Evolutionary conservation across 2,113 vertebrate species (phyloP).

Genomic region (Macroglossus sobrinus): DNA sequence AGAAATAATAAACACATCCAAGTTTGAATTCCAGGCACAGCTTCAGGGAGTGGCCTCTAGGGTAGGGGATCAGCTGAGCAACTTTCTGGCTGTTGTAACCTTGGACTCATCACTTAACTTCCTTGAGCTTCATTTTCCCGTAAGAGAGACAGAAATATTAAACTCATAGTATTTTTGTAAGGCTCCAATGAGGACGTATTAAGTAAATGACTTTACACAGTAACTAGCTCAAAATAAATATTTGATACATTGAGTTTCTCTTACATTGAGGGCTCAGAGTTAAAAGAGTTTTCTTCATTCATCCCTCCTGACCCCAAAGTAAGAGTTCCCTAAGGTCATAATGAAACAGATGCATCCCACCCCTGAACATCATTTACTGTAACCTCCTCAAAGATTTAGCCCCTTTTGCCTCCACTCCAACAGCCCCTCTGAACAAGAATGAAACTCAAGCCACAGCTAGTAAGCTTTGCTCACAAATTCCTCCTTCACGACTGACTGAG

Average conservation of each 20-base stretch:
- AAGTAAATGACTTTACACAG: background rate
- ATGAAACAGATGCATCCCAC: background rate
- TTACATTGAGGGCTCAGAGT: background rate
- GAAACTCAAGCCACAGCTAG: background rate
- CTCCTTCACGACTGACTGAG: conserved; percentile 53
- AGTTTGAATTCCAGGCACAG: background rate
- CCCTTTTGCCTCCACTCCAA: background rate
- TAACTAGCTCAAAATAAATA: background rate
- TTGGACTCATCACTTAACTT: background rate
- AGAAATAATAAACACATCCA: background rate
- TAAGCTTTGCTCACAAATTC: conserved; percentile 50
- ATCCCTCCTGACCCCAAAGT: background rate
- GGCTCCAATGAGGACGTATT: background rate
- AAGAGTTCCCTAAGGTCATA: background rate
- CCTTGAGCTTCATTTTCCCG: background rate
- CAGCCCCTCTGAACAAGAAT: background rate
- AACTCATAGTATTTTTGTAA: background rate
- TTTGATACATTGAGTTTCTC: background rate
- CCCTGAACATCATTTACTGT: background rate
- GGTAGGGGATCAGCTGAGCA: background rate
- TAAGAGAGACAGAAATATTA: background rate
- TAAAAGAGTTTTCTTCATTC: background rate
- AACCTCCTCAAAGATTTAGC: background rate
- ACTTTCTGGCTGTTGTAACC: background rate
- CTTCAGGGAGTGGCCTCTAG: background rate